phyloP scores from a whole-genome alignment of 1,140 invertebrate genomes.

The Harpegnathos saltator region DNA sequence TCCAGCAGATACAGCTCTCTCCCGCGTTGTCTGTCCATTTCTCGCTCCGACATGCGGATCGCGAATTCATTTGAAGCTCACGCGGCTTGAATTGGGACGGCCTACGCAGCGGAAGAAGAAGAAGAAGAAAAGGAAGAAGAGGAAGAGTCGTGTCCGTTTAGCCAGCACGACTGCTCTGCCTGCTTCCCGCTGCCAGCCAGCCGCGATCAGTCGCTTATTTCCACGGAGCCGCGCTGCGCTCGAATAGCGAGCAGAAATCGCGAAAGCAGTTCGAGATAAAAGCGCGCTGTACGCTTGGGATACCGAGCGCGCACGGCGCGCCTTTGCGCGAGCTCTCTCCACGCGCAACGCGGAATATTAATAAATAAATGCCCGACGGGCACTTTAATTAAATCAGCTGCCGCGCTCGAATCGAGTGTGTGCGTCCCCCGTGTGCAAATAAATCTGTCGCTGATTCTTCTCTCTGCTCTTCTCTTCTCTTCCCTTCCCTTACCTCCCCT shows the following conservation, averaged over 20 bases:
- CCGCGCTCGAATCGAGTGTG: not conserved
- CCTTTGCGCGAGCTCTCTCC: not conserved
- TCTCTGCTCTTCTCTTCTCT: not conserved
- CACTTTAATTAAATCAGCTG: too few species aligned
- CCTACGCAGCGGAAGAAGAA: not conserved
- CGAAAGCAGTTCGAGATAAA: not conserved
- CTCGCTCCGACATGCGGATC: slow-evolving; percentile 29
- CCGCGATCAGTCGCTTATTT: not conserved
- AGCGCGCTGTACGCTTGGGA: not conserved
- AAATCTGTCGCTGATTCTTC: too few species aligned
- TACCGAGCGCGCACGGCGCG: not conserved
- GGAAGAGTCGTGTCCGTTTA: slow-evolving; percentile 31
- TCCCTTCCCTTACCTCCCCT: too few species aligned
- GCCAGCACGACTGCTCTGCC: not conserved
- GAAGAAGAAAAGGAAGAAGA: too few species aligned
- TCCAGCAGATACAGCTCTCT: slow-evolving; percentile 58
- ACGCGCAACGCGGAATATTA: not conserved
- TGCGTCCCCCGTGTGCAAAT: too few species aligned
- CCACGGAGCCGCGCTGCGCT: not conserved
- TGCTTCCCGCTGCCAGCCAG: not conserved
- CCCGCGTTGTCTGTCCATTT: slow-evolving; percentile 55
- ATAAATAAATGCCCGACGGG: not conserved
- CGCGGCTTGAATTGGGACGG: slow-evolving; percentile 52
- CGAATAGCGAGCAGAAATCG: not conserved
- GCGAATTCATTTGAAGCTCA: slow-evolving; percentile 50